A percentile compares a stretch with the other conserved stretches of the same genome.
Conservation (phyloP, 2,797 vertebrate species). For the Xerus rutilus region DNA sequence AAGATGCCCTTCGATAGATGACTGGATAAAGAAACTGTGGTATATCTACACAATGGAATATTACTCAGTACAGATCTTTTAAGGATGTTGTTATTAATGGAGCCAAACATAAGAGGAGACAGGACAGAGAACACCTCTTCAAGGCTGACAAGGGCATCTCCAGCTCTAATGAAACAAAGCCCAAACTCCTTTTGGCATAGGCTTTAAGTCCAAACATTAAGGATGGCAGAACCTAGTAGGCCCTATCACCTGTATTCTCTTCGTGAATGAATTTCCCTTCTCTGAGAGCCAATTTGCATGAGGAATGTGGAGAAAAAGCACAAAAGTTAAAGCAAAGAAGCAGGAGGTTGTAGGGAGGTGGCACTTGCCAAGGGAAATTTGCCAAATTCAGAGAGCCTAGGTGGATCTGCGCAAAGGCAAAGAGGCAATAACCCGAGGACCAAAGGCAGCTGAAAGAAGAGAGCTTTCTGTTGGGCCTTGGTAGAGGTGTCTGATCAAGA, state of each 20-base stretch:
- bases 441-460: not conserved
- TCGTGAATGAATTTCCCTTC: not conserved
- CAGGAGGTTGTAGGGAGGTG: not conserved
- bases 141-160: not conserved
- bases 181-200: not conserved
- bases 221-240: not conserved
- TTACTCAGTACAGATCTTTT: not conserved
- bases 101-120: not conserved
- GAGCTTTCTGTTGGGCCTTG: not conserved
- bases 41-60: too few relatives aligned
- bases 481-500: not conserved
- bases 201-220: constrained; percentile 10
- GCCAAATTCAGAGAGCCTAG: not conserved
- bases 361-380: not conserved
- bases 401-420: not conserved
- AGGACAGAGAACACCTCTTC: not conserved
- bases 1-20: too few relatives aligned
- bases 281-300: not conserved
- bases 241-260: not conserved
- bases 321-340: not conserved
- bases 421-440: not conserved
- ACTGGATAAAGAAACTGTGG: too few relatives aligned
- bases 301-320: not conserved
- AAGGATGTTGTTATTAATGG: not conserved
- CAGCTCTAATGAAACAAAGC: not conserved